Percentiles rank a stretch among this genome's conserved stretches.
Evolutionary conservation across 2,797 vertebrate genomes (phyloP).

Genomic region (Apogon talboti): DNA sequence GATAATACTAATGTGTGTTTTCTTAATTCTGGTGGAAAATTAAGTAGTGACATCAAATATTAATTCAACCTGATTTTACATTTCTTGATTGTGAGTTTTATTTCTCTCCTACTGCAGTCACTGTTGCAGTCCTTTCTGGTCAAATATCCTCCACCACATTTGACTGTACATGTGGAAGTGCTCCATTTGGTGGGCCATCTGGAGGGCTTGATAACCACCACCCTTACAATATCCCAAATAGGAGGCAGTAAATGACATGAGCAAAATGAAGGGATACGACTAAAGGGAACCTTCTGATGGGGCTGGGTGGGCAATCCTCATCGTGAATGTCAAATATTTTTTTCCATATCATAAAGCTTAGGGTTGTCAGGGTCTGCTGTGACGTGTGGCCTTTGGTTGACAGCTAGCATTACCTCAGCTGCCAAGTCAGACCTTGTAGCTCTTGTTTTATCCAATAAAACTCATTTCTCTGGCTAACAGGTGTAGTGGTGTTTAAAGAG

Average conservation of each 20-base stretch:
- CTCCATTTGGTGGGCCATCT: conserved; percentile 43
- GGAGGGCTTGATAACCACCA: conserved; percentile 18
- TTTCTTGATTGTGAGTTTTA: not conserved
- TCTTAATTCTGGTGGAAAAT: too few relatives aligned
- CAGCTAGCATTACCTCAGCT: too few relatives aligned
- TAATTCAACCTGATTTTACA: not conserved
- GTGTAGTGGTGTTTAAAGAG: too few relatives aligned
- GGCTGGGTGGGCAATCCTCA: not conserved
- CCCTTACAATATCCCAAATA: conserved; percentile 23
- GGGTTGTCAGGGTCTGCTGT: too few relatives aligned
- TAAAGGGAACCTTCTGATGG: too few relatives aligned
- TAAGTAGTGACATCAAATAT: not conserved
- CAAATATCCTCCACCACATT: conserved; percentile 13
- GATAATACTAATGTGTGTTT: too few relatives aligned
- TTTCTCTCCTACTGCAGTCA: not conserved
- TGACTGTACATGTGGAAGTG: conserved; percentile 32
- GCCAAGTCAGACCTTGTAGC: too few relatives aligned
- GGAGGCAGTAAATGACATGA: conserved; percentile 13
- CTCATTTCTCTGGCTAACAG: too few relatives aligned
- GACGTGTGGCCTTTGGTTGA: too few relatives aligned
- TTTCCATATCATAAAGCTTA: too few relatives aligned
- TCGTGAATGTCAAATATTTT: not conserved
- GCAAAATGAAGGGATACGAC: conserved; percentile 23
- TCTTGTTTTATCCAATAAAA: too few relatives aligned
- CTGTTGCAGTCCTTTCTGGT: conserved; percentile 15